Evolutionary conservation across 2,888 invertebrate genomes (phyloP).

Genomic region (Leptogaster cylindrica): DNA sequence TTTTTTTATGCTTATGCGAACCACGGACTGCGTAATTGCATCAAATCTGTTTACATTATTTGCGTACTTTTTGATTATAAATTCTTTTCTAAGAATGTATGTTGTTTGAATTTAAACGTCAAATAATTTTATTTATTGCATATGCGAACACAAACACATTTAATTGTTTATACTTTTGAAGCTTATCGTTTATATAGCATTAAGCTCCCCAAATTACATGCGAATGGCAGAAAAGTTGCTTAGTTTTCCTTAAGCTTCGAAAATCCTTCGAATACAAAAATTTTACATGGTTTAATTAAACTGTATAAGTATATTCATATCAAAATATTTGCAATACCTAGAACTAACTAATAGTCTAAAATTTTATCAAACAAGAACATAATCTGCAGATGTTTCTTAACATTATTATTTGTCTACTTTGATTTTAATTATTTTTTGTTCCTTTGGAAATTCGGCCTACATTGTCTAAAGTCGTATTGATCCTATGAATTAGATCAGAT

Average conservation of each 20-base stretch:
- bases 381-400: constrained; percentile 16
- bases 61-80: no score
- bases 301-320: neutral
- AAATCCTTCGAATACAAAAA: neutral
- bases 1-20: no score
- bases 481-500: neutral
- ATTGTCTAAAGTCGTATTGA: neutral
- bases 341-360: neutral
- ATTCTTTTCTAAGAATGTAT: no score
- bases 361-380: constrained; percentile 9
- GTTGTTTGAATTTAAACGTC: neutral
- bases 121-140: neutral
- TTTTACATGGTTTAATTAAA: neutral
- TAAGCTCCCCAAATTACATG: neutral
- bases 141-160: neutral
- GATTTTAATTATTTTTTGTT: constrained; percentile 29
- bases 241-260: neutral
- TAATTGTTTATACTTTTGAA: no score
- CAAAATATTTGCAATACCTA: constrained; percentile 31
- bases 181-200: no score
- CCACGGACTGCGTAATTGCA: no score
- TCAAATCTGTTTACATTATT: neutral
- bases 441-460: neutral
- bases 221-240: neutral
- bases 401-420: constrained; percentile 34